phyloP scores from a whole-genome alignment of 1,140 invertebrate species.

The Meloidogyne chitwoodi region DNA sequence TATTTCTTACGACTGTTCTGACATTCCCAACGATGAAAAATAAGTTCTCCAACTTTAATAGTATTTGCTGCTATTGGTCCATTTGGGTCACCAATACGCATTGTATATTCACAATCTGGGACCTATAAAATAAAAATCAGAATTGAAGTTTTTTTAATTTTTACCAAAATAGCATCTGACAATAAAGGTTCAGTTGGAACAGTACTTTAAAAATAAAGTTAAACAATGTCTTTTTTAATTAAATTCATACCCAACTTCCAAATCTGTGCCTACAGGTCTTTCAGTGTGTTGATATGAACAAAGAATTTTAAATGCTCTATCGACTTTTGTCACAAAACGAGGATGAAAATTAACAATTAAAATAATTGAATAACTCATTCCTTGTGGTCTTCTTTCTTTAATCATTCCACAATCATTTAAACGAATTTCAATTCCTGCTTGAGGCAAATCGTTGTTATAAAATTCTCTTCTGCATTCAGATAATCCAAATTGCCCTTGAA shows the following conservation, averaged over 20 bases:
- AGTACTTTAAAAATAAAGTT: constrained; percentile 8
- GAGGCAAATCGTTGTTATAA: constrained; percentile 24
- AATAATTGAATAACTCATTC: constrained; percentile 23
- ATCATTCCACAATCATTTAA: constrained; percentile 35
- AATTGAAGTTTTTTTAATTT: too few species aligned
- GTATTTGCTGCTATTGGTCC: constrained; percentile 33
- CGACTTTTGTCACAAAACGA: constrained; percentile 48
- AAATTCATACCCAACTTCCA: constrained; percentile 42
- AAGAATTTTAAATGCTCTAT: constrained; percentile 43
- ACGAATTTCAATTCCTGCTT: constrained; percentile 14
- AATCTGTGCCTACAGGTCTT: constrained; percentile 27
- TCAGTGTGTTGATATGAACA: constrained; percentile 48
- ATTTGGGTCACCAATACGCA: constrained; percentile 41
- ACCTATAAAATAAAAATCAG: neutral
- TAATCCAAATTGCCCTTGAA: constrained; percentile 31
- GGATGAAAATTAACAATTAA: constrained; percentile 49
- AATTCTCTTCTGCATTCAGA: constrained; percentile 28
- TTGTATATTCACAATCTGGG: constrained; percentile 45
- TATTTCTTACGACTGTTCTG: constrained; percentile 28
- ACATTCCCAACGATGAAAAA: constrained; percentile 53
- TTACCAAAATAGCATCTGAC: constrained; percentile 22
- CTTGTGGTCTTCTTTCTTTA: constrained; percentile 15
- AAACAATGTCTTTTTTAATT: neutral
- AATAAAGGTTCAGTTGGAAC: constrained; percentile 35
- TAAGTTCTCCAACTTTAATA: constrained; percentile 35